Evolutionary conservation across 92 coral and sea anemone species (phyloP), one percentile per base, ranked within the genome.

Genomic region (Parazoanthus darwini): DNA sequence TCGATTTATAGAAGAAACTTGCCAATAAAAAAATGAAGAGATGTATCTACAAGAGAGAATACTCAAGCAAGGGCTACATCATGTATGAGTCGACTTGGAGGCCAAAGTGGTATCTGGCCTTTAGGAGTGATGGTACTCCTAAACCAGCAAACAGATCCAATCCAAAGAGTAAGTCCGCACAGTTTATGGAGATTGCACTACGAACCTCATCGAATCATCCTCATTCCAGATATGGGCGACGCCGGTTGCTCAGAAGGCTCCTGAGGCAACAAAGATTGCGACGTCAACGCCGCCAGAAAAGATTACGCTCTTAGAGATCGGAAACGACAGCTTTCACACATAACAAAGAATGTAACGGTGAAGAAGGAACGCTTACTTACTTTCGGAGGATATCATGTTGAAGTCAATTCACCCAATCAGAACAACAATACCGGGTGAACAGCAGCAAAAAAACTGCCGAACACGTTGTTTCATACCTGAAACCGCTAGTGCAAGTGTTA

Each of bases 1-100:
- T 63, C 63, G 25, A 29, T 38, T 29, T 68, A 14, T 46, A 84
- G 87, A 71, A 20, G 66, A 84, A 70, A 73, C 26, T 84, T 7
- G 78, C 63, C 66, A 8, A 73, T 22, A 84, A 84, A 37, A 84
- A 84, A n/a, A 84, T 84, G 87, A 84, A 84, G 78, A 44, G 87
- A 16, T 84, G 87, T 48, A 71, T 84, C 23, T 84, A 43, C 43
- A 46, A 84, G 67, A 68, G 79, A 35, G 9, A 46, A 70, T 70
- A 84, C 44, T 23, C 87, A 16, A 51, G 87, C 43, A 70, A 29
- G 22, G 87, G 87, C 7, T 84, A n/a, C 15, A 84, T 84, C 43
- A 13, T n/a, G 10, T 84, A 84, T 36, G 44, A 72, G 23, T 84
- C 87, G 18, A 44, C 29, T 11, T 84, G 78, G 87, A 51, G 33